A percentile compares a stretch with the other conserved stretches of the same genome.
phyloP scores from a whole-genome alignment of 2,888 invertebrate species.

The Iselma pallidipennis region DNA sequence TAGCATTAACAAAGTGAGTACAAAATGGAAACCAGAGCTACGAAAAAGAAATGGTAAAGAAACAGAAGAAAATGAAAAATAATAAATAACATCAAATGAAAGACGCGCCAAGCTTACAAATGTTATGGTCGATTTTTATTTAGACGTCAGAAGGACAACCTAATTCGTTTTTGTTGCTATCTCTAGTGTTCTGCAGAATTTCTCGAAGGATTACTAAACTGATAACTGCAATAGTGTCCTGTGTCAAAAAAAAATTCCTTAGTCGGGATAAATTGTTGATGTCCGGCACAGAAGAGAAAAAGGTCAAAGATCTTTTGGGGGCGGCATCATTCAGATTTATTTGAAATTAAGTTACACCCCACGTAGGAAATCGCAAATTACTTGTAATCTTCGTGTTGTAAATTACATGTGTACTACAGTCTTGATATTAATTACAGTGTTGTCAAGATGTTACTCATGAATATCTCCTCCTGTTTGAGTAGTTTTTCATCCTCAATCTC shows the following conservation, averaged over 20 bases:
- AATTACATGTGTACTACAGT: background rate
- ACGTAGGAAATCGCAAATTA: background rate
- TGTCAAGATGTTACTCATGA: too few species aligned
- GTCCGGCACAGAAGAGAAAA: background rate
- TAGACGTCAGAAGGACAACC: conserved; percentile 32
- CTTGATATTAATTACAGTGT: background rate
- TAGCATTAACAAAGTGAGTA: conserved; percentile 27
- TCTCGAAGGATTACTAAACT: conserved; percentile 35
- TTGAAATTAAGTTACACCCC: background rate
- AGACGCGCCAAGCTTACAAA: conserved; percentile 39
- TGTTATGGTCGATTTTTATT: conserved; percentile 19
- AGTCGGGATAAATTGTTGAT: background rate
- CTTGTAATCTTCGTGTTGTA: background rate
- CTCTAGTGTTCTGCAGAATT: conserved; percentile 29
- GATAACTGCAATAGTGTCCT: conserved; percentile 18
- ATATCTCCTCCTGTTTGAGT: too few species aligned
- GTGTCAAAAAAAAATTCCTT: conserved; percentile 7
- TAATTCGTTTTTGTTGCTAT: conserved; percentile 36
- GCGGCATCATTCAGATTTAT: background rate
- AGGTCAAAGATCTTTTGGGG: background rate
- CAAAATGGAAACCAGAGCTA: conserved; percentile 24
- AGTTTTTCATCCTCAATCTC: too few species aligned
- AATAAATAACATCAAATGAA: conserved; percentile 30
- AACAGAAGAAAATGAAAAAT: conserved; percentile 33
- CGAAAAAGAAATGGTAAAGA: conserved; percentile 31